A percentile compares a stretch with the other conserved stretches of the same genome.
These are phyloP conservation scores for Graptemys geographica DNA, from an alignment of 2,797 vertebrate genomes.

Conservation along the genomic window DNA sequence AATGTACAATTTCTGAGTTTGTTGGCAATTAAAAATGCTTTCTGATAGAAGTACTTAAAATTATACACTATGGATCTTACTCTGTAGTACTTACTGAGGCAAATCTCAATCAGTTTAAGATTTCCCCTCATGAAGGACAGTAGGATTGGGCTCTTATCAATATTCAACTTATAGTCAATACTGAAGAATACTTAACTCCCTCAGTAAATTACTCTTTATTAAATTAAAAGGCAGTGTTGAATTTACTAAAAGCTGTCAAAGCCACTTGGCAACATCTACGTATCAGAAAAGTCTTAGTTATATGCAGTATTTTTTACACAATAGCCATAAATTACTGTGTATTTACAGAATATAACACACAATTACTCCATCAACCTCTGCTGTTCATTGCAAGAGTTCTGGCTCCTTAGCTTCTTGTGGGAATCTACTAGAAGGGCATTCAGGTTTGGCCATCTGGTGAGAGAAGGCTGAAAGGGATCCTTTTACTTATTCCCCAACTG, in stretches of 20 bases:
- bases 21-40: accelerated
- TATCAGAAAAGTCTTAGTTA: neutral
- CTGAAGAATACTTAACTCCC: no score
- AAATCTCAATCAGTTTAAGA: neutral
- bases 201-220: no score
- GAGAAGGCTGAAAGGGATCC: neutral
- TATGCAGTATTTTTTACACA: neutral
- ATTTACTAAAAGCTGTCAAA: neutral
- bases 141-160: neutral
- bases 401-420: neutral
- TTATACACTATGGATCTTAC: neutral
- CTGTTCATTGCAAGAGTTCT: neutral
- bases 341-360: accelerated
- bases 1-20: neutral
- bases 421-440: neutral
- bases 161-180: accelerated
- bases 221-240: no score
- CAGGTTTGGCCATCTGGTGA: neutral
- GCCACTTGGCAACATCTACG: neutral
- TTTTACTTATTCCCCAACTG: neutral
- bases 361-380: neutral
- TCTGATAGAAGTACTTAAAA: neutral
- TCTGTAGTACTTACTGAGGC: neutral
- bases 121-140: neutral
- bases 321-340: neutral